Evolutionary conservation across 2,888 invertebrate genomes (phyloP).

Genomic region (Blastobasis lacticolella): DNA sequence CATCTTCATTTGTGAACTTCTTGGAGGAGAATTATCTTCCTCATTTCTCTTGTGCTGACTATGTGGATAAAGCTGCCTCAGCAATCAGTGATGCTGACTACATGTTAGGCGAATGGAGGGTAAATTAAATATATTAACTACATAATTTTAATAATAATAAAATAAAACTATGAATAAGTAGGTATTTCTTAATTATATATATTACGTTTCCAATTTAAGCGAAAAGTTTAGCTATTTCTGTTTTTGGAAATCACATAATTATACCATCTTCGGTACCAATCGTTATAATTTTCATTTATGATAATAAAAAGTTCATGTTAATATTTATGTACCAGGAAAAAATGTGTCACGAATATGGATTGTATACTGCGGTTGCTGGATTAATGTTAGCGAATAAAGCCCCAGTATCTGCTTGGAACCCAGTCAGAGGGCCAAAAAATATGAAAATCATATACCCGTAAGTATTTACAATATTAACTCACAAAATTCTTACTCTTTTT

Average conservation of each 20-base stretch:
- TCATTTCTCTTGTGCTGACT: conserved; percentile 79
- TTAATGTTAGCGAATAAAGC: conserved; percentile 81
- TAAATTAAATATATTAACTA: conserved; percentile 30
- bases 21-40: conserved; percentile 83
- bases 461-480: conserved; percentile 21
- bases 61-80: conserved; percentile 75
- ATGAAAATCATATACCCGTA: conserved; percentile 62
- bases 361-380: conserved; percentile 78
- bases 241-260: no score
- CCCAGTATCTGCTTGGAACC: conserved; percentile 83
- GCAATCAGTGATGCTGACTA: conserved; percentile 82
- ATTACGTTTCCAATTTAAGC: no score
- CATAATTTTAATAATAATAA: no score
- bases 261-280: no score
- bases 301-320: not conserved
- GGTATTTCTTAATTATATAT: no score
- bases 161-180: no score
- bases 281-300: no score
- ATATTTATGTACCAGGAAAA: conserved; percentile 44
- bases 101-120: conserved; percentile 79
- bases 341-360: conserved; percentile 71
- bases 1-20: conserved; percentile 78
- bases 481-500: no score
- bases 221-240: no score
- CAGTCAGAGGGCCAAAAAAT: conserved; percentile 75